Evolutionary conservation across 2,797 vertebrate genomes (phyloP), one percentile per base, ranked within the genome.

Genomic region (Furcifer pardalis): DNA sequence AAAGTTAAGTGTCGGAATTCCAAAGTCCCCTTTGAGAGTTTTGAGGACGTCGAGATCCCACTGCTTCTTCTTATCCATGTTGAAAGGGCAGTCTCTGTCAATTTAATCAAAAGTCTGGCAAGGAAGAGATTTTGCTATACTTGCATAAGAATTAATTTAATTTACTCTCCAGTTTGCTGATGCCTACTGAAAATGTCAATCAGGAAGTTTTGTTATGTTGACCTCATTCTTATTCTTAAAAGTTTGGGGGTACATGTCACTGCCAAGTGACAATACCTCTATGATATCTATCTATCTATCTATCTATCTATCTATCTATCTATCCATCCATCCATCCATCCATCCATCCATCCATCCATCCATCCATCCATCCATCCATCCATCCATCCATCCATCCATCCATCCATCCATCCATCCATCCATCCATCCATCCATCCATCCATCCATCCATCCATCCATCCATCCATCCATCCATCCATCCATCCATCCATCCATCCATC

Each of bases 121-220:
- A 90, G 76, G 77, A 69, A 76, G 27, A 35, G 35, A 73, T 92
- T 94, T 90, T 93, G 91, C 91, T 92, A 91, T 79, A 94, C 92
- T 93, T 93, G 91, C 91, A 94, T 94, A 93, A 93, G 91, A 42
- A 88, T 75, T 95, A 96, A 96, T 95, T 95, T 93, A 94, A 94
- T 96, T 96, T 96, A 92, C 92, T 93, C 35, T 86, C 91, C 90
- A 86, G 35, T 91, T 90, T 94, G 94, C 94, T 91, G 92, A 94
- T 91, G 89, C 84, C 73, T 83, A 88, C 81, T 25, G 86, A 89
- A 93, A 92, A 85, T 44, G 62, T 80, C 59, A 84, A n/a, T 90
- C 4, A 40, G 83, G 87, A 73, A 44, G 89, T 77, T 32, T 35
- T 80, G 30, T 21, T 88, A 8, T 42, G n/a, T 77, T 92, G 87